Evolutionary conservation across 2,888 invertebrate species (phyloP), one percentile per base, ranked within the genome.

Genomic region (Polyommatus icarus): DNA sequence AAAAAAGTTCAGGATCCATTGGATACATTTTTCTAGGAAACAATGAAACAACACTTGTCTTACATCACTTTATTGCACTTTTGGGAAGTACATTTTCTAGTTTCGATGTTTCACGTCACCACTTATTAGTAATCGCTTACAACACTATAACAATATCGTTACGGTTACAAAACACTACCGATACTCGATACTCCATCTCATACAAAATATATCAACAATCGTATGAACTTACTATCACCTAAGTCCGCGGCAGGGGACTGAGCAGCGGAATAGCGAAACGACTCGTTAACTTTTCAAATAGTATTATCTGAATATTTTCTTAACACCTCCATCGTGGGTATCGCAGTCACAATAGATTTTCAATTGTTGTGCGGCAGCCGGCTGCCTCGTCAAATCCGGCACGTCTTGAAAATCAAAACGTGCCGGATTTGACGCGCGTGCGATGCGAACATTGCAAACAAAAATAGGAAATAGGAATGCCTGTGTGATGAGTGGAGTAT

Each of bases 11-110:
- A 54, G 54, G 4, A 54, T 54, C n/a, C n/a, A n/a, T n/a, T n/a
- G n/a, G n/a, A n/a, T 18, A 18, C 24, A 18, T 18, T 18, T 15
- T 54, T 54, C 20, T 59, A 59, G 36, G 8, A 78, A 73, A 77
- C 78, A 79, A 79, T 59, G 75, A 73, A 73, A 75, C 54, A 75
- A n/a, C 12, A 67, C 50, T 46, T 77, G 79, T 79, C 79, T 81
- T 81, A 80, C 79, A 88, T 90, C 87, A 90, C 86, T 94, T 93
- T 93, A 94, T 94, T 94, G 94, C 94, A 94, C 93, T 90, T 91
- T 90, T 87, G 86, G 86, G 89, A 93, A 93, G 92, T 94, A 93
- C 93, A 93, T 90, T 93, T 92, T 88, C 87, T 87, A 89, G 86
- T 87, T 87, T 91, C 89, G 90, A 89, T 91, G 89, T 88, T 82